A percentile compares a stretch with the other conserved stretches of the same genome.
Conservation (phyloP, 2,797 vertebrate species). For the Typhlichthys subterraneus region DNA sequence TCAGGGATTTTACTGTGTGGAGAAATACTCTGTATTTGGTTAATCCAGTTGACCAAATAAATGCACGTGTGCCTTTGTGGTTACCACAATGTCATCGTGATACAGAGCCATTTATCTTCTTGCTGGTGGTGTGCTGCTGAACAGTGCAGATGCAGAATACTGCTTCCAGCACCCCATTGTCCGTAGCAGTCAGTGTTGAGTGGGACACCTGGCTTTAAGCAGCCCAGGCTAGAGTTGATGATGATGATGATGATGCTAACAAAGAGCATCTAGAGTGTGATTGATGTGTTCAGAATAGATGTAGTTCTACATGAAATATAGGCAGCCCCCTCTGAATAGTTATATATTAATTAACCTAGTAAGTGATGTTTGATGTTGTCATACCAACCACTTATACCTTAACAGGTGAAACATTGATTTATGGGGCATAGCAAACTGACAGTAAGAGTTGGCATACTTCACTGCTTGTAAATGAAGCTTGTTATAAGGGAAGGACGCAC, state of each 20-base stretch:
- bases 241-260: slow-evolving; percentile 31
- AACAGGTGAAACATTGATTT: no score
- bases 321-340: no score
- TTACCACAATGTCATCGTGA: background rate
- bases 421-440: no score
- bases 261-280: slow-evolving; percentile 70
- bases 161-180: slow-evolving; percentile 54
- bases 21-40: no score
- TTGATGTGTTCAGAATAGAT: slow-evolving; percentile 28
- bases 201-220: slow-evolving; percentile 69
- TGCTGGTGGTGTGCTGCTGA: slow-evolving; percentile 27
- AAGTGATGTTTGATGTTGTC: no score
- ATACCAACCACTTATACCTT: no score
- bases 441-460: no score
- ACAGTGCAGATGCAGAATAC: slow-evolving; percentile 56
- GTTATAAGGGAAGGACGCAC: no score
- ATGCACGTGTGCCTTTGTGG: no score
- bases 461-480: no score
- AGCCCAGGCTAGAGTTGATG: slow-evolving; percentile 33
- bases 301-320: background rate
- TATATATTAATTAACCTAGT: no score
- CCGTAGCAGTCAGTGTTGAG: slow-evolving; percentile 43
- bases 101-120: slow-evolving; percentile 17
- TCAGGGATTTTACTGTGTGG: background rate
- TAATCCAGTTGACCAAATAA: background rate